Conservation (phyloP, 2,888 invertebrate species). For the Pristionchus entomophagus region DNA sequence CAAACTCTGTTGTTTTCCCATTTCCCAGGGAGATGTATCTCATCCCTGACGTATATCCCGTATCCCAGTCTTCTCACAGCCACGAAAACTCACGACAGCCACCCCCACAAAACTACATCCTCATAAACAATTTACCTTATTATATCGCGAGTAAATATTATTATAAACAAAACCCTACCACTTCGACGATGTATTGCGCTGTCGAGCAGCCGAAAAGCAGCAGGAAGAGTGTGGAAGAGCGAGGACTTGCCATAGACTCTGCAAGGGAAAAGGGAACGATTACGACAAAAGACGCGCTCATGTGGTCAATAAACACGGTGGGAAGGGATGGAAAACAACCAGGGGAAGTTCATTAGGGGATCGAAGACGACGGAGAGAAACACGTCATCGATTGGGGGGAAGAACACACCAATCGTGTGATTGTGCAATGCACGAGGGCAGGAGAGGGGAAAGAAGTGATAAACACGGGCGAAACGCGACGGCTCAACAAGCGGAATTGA, state of each 20-base stretch:
- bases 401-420: neutral
- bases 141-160: no score
- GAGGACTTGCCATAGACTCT: neutral
- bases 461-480: neutral
- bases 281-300: neutral
- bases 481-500: neutral
- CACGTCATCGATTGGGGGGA: neutral
- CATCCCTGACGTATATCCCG: no score
- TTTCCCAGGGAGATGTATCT: no score
- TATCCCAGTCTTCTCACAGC: no score
- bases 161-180: no score
- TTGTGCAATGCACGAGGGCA: neutral
- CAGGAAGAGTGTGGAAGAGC: neutral
- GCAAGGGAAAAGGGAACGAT: neutral
- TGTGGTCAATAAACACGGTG: neutral
- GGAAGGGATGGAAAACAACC: no score
- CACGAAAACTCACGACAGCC: neutral
- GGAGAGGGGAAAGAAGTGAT: neutral
- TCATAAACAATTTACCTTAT: neutral
- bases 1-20: no score
- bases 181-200: constrained; percentile 33
- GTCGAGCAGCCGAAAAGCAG: neutral
- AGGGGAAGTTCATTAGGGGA: neutral
- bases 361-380: no score
- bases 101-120: neutral